These are phyloP conservation scores for Lepidurus couesii DNA, from an alignment of 1,140 invertebrate genomes.

Conservation along the genomic window DNA sequence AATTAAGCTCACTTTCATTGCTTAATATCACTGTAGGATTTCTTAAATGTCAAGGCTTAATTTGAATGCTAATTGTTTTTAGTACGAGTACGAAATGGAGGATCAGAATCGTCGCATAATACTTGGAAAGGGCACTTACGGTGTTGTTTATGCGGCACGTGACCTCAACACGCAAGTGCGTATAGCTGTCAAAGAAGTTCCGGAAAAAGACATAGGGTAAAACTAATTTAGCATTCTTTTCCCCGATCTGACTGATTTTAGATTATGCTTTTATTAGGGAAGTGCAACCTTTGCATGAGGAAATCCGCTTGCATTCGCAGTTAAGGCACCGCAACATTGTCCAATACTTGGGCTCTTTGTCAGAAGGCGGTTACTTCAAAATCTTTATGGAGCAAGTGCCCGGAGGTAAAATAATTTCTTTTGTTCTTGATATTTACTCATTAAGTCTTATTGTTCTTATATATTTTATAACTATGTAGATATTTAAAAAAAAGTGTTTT, in stretches of 20 bases:
- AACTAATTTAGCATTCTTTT: constrained; percentile 36
- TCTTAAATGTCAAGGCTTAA: background rate
- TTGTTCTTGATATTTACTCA: background rate
- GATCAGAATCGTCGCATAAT: constrained; percentile 79
- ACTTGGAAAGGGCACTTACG: constrained; percentile 90
- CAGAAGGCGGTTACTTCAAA: constrained; percentile 91
- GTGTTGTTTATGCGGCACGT: constrained; percentile 87
- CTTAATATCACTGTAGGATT: background rate
- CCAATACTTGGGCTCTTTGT: constrained; percentile 90
- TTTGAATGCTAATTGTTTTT: constrained; percentile 43
- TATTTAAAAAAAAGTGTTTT: background rate
- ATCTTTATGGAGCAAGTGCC: constrained; percentile 99
- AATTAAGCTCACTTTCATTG: background rate
- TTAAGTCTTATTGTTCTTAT: background rate
- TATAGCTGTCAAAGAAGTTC: constrained; percentile 97
- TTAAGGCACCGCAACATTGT: constrained; percentile 95
- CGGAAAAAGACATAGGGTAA: constrained; percentile 86
- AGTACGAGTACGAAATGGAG: constrained; percentile 96
- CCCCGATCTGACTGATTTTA: background rate
- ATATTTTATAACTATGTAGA: background rate
- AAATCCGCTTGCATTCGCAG: constrained; percentile 96
- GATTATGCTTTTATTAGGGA: constrained; percentile 53
- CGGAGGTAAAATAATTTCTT: constrained; percentile 52
- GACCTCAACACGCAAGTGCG: constrained; percentile 91
- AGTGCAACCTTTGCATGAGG: constrained; percentile 96